Evolutionary conservation across 2,888 invertebrate species (phyloP), one percentile per base, ranked within the genome.

Genomic region (Cacoxenus indagator): DNA sequence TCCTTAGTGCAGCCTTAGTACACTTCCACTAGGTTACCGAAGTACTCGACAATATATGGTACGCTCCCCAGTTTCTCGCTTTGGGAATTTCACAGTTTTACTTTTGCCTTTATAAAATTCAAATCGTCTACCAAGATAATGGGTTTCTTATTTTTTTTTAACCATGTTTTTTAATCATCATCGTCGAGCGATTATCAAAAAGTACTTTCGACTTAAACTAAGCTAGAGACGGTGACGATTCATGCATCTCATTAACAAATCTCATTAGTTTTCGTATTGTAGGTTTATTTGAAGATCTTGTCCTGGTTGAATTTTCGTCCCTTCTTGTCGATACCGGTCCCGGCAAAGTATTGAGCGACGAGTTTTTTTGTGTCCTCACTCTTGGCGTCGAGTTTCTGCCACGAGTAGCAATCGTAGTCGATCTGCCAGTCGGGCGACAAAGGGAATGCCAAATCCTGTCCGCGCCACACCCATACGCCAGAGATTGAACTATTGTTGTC

Each of bases 401-500:
- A 99, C 67, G 90, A 91, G 89, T 99, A 99, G 8, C 95, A 94
- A 90, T 98, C 98, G 87, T 97, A 99, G 90, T 99, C 99, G 65
- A 98, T 92, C 90, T 96, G 95, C 96, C 98, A 98, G 89, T 99
- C 98, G 31, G 95, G 93, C 73, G 92, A 92, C 75, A 97, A 90
- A 91, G 95, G 88, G 85, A 99, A 99, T 78, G 94, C 98, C 68
- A 99, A 92, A 24, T 96, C 94, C 65, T 96, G 96, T 19, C 99
- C 99, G 87, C 95, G 93, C 99, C 99, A 99, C 78, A 98, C 92
- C 99, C 99, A 99, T 85, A 99, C 90, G 72, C 98, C 99, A 54
- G 96, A 96, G 88, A 99, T 99, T 84, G 93, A 91, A 87, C 94
- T 96, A 90, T 97, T 91, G 88, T 96, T 94, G 90, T 98, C 96